Evolutionary conservation across 2,797 vertebrate genomes (phyloP).

Genomic region (Mionectes olivaceus): DNA sequence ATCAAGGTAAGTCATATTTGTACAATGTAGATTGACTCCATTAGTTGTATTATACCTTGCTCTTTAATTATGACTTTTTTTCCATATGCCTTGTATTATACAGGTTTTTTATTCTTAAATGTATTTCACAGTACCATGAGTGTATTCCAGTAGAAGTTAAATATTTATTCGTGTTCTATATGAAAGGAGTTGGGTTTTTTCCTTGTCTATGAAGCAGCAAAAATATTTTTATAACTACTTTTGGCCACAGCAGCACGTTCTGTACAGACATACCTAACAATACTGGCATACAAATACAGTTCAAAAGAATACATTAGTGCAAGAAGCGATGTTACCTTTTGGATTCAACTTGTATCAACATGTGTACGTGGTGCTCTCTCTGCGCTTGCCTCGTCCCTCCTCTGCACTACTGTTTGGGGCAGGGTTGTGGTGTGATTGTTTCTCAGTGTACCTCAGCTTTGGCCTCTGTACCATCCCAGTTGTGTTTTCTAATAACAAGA

Average conservation of each 20-base stretch:
- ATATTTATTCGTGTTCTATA: background rate
- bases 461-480: background rate
- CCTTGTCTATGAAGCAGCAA: background rate
- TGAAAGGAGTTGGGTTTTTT: background rate
- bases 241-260: background rate
- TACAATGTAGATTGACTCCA: background rate
- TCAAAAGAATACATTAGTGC: background rate
- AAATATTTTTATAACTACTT: background rate
- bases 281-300: background rate
- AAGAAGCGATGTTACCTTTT: background rate
- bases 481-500: slow-evolving; percentile 53
- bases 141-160: background rate
- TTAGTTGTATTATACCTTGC: background rate
- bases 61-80: background rate
- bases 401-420: background rate
- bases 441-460: background rate
- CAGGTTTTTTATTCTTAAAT: background rate
- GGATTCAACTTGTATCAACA: background rate
- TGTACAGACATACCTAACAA: background rate
- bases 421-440: background rate
- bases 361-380: background rate
- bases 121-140: background rate
- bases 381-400: background rate
- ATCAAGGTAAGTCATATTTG: background rate
- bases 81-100: background rate